Evolutionary conservation across 2,797 vertebrate genomes (phyloP).

Genomic region (Argya squamiceps): DNA sequence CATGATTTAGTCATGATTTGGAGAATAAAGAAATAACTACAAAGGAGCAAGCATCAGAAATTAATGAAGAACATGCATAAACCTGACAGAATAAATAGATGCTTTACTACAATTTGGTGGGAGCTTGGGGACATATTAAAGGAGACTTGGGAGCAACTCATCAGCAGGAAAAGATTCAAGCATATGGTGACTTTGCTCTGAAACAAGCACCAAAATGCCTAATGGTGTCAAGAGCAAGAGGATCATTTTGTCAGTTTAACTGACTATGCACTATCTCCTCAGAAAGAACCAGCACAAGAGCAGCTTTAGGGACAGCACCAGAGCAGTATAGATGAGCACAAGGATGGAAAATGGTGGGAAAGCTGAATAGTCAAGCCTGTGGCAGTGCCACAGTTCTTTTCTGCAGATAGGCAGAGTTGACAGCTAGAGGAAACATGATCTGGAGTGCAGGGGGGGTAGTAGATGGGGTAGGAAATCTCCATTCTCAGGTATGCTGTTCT

Average conservation of each 20-base stretch:
- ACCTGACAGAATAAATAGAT: conserved; percentile 23
- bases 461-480: background rate
- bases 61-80: conserved; percentile 18
- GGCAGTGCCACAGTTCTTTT: background rate
- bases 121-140: background rate
- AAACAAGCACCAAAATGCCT: background rate
- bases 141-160: background rate
- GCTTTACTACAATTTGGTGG: conserved; percentile 2
- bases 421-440: background rate
- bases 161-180: conserved; percentile 8
- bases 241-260: background rate
- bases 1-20: background rate
- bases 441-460: background rate
- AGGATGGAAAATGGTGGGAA: background rate
- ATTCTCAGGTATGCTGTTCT: background rate
- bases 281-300: background rate
- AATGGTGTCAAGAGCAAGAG: background rate
- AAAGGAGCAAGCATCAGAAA: conserved; percentile 8
- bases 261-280: background rate
- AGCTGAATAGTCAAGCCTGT: background rate
- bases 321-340: background rate
- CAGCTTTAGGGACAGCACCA: background rate
- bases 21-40: conserved; percentile 2
- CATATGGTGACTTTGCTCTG: background rate
- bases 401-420: background rate